phyloP scores from a whole-genome alignment of 2,113 vertebrate species.

The Tupaia chinensis region DNA sequence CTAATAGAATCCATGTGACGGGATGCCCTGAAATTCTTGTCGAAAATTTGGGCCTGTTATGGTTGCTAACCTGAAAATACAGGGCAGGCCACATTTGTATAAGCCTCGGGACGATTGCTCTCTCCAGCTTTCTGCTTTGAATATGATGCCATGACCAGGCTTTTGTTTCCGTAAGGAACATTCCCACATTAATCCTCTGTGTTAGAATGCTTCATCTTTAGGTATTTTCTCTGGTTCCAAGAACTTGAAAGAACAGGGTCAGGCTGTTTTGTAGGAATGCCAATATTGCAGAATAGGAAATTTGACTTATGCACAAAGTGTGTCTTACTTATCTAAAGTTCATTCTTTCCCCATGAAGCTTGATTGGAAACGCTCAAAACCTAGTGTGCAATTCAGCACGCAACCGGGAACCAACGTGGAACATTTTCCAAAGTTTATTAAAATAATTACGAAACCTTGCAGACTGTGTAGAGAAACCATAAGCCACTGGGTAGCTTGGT shows the following conservation, averaged over 20 bases:
- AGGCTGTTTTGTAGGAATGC: background rate
- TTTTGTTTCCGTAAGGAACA: background rate
- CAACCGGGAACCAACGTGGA: background rate
- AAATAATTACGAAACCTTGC: slow-evolving; percentile 6
- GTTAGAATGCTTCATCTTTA: background rate
- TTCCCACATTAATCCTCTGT: background rate
- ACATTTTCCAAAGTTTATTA: slow-evolving; percentile 23
- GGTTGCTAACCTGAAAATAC: background rate
- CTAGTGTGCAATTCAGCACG: background rate
- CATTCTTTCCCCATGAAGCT: background rate
- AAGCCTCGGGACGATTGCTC: background rate
- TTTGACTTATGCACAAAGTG: background rate
- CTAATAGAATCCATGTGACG: background rate
- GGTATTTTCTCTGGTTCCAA: slow-evolving; percentile 16
- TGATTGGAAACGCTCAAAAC: background rate
- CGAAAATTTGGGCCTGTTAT: background rate
- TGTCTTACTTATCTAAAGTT: background rate
- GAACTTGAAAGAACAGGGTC: background rate
- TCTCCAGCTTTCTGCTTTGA: background rate
- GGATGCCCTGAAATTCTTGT: background rate
- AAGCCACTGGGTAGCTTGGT: background rate
- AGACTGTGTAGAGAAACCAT: background rate
- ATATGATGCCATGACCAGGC: background rate
- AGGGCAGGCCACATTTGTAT: too few species aligned
- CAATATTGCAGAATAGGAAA: background rate